Conservation (phyloP, 2,797 vertebrate genomes). For the Enteromius thamalakanensis region DNA sequence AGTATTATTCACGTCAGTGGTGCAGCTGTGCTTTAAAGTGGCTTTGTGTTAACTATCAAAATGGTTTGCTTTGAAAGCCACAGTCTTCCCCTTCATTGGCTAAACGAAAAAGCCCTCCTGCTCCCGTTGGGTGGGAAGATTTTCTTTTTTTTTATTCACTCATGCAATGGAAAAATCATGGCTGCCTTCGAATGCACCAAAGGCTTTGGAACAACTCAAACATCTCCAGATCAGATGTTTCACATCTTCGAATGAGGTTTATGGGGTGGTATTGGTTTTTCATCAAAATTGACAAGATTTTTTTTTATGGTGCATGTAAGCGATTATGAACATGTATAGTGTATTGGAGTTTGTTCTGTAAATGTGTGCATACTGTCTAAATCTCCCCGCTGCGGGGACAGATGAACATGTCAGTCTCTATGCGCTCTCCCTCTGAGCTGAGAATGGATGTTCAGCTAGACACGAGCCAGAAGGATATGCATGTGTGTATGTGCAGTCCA, state of each 20-base stretch:
- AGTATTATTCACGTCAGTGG: conserved; percentile 80
- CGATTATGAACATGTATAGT: conserved; percentile 43
- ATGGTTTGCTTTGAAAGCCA: conserved; percentile 79
- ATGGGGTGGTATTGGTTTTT: conserved; percentile 38
- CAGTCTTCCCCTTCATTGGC: conserved; percentile 77
- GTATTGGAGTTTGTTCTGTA: conserved; percentile 43
- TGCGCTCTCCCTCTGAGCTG: conserved; percentile 67
- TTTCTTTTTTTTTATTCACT: conserved; percentile 55
- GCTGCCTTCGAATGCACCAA: conserved; percentile 32
- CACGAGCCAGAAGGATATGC: conserved; percentile 60
- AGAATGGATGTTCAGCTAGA: conserved; percentile 76
- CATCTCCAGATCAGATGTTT: conserved; percentile 25
- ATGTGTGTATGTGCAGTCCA: conserved; percentile 29
- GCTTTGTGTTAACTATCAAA: conserved; percentile 78
- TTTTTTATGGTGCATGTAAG: conserved; percentile 37
- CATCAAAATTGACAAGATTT: conserved; percentile 33
- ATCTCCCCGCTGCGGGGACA: conserved; percentile 67
- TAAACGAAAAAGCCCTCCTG: conserved; percentile 73
- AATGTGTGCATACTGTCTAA: conserved; percentile 65
- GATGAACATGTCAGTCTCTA: conserved; percentile 67
- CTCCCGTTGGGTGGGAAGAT: conserved; percentile 64
- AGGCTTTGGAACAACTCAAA: conserved; percentile 20
- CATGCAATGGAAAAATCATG: conserved; percentile 61
- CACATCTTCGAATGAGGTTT: conserved; percentile 27
- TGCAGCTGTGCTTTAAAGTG: conserved; percentile 81